Base-by-base conservation (phyloP, 1,140 invertebrate species). In the Zaprionus tsacasi region DNA sequence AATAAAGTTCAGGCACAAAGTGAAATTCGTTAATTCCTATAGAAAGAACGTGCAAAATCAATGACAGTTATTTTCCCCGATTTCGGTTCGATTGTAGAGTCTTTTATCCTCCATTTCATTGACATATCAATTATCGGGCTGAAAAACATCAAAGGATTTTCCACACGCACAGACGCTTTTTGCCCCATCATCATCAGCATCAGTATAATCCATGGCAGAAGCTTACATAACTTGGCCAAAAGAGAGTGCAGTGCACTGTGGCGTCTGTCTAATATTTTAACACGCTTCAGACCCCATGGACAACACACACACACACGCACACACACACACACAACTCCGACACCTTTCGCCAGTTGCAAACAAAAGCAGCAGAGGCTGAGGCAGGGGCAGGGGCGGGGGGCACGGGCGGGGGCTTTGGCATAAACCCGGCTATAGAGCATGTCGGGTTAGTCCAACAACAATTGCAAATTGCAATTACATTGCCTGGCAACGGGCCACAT, bases 311-410 rank as follows among this genome's bases (percentile, higher is more conserved):
- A 15, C 33, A 54, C n/a, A n/a, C n/a, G n/a, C n/a, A n/a, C n/a
- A 25, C 50, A 48, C 7, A 15, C 55, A 33, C 35, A 58, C 57
- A 76, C 61, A 70, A 56, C 75, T 73, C 68, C 54, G 72, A 79
- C 82, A 86, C 82, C 76, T 85, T 81, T 86, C 60, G 75, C 82
- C 82, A 71, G 75, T 68, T 56, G 70, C 67, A 78, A 83, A 85
- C 66, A 83, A 80, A 77, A 70, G 59, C 38, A 11, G 54, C 54
- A 50, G 17, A 68, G 56, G 40, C 57, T 69, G 56, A 33, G 33
- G 33, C 33, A 8, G 27, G 1, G 3, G 27, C 27, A 2, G 43
- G 35, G 70, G n/a, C 38, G 27, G 12, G 12, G 7, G n/a, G 15
- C 35, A 10, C 17, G 30, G 60, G 56, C 55, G 43, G 21, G 60